These are phyloP conservation scores for Salvator merianae DNA, from an alignment of 2,113 vertebrate species.

Conservation along the genomic window DNA sequence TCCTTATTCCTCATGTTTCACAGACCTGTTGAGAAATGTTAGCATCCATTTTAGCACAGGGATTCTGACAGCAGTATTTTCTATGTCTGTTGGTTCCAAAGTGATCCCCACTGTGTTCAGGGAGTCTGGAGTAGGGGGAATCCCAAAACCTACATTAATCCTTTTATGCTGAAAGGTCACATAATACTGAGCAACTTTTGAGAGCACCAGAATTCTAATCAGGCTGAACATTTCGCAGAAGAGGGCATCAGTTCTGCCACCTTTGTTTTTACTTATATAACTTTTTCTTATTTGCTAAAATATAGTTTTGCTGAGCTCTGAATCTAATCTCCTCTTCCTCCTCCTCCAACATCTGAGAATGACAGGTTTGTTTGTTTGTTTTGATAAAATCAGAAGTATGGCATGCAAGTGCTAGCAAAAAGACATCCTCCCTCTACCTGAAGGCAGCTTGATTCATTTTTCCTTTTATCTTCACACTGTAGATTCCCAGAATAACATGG, in stretches of 20 bases:
- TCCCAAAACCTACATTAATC: too few relatives aligned
- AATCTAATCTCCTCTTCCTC: not conserved
- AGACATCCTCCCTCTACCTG: not conserved
- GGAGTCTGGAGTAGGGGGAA: too few relatives aligned
- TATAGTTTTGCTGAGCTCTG: not conserved
- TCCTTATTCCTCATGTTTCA: too few relatives aligned
- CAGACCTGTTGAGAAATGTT: too few relatives aligned
- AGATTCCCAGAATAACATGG: not conserved
- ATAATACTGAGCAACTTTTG: not conserved
- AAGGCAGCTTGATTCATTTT: not conserved
- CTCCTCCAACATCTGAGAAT: not conserved
- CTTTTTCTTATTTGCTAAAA: not conserved
- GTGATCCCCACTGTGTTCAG: too few relatives aligned
- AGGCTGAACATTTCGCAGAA: not conserved
- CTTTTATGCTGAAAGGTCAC: too few relatives aligned
- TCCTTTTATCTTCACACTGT: not conserved
- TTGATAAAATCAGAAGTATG: not conserved
- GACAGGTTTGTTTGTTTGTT: not conserved
- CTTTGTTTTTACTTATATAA: not conserved
- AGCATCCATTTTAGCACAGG: accelerated
- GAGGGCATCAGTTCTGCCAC: not conserved
- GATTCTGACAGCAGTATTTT: not conserved
- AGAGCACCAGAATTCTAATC: not conserved
- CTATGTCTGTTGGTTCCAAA: too few relatives aligned
- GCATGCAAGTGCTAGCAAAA: not conserved